Evolutionary conservation across 2,113 vertebrate species (phyloP).

Genomic region (Strigops habroptila): DNA sequence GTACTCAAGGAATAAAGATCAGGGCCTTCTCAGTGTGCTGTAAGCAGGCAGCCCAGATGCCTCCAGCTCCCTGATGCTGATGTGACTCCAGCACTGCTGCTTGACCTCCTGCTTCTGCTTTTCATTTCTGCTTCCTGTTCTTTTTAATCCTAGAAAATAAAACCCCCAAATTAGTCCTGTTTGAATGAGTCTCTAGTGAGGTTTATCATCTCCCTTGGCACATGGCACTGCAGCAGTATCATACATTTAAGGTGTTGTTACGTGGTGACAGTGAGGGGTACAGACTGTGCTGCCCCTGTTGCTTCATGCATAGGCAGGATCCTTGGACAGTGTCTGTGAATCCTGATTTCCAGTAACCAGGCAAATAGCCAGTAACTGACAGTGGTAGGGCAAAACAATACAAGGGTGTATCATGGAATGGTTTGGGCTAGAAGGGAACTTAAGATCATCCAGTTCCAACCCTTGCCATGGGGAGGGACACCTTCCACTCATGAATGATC

Average conservation of each 20-base stretch:
- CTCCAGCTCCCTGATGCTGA: neutral
- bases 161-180: neutral
- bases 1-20: neutral
- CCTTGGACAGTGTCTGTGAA: neutral
- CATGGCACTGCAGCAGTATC: neutral
- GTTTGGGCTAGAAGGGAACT: neutral
- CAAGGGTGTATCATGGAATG: neutral
- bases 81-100: neutral
- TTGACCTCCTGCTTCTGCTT: neutral
- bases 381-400: neutral
- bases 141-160: neutral
- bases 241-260: accelerated
- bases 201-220: neutral
- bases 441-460: neutral
- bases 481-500: neutral
- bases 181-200: neutral
- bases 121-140: neutral
- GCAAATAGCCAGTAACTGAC: neutral
- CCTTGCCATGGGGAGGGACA: neutral
- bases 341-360: neutral
- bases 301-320: neutral
- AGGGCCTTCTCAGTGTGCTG: neutral
- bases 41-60: neutral
- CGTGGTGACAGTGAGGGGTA: accelerated
- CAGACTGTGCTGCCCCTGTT: neutral